Base-by-base conservation (phyloP, 1,140 invertebrate genomes). In the Zaprionus tsacasi region DNA sequence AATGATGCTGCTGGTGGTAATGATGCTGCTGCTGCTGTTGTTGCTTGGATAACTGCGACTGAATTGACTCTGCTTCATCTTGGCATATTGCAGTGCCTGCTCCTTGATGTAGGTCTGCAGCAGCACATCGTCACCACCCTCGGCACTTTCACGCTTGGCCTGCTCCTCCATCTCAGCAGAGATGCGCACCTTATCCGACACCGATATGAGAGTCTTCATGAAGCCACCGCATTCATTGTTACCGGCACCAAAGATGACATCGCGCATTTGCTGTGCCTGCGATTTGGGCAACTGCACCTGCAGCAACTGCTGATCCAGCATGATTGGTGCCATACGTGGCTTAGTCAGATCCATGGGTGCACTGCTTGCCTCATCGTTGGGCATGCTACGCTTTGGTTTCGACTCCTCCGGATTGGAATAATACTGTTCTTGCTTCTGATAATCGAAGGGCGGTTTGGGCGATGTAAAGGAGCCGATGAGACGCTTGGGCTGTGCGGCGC, bases 101-200 rank as follows among this genome's bases (percentile, higher is more conserved):
- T 96, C 96, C 5, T 95, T 96, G 55, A 96, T 93, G 92, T 97
- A 97, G 0, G 95, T 95, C 73, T 96, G 95, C 15, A 96, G 89
- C 94, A 96, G 70, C n/a, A 91, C 67, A 85, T 91, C 78, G 38
- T 87, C 73, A 7, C 80, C 76, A 27, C 73, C 76, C 76, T 74
- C 8, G 45, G 15, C 8, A 8, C 40, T 45, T 45, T 89, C 86
- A 25, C 70, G 73, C 57, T 79, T 87, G n/a, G 72, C 86, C 38
- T 78, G 81, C 65, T 86, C 86, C 56, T 81, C 80, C 70, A 82
- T 74, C 48, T 92, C 91, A 27, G 85, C 63, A 6, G 83, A 75
- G 66, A 88, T 85, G 64, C 91, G 85, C 40, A 93, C 82, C 70
- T 91, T 91, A 67, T 92, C 92, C n/a, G 91, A 92, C 4, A 89